A percentile compares a stretch with the other conserved stretches of the same genome.
Conservation (phyloP, 2,797 vertebrate genomes). For the Bovichtus variegatus region DNA sequence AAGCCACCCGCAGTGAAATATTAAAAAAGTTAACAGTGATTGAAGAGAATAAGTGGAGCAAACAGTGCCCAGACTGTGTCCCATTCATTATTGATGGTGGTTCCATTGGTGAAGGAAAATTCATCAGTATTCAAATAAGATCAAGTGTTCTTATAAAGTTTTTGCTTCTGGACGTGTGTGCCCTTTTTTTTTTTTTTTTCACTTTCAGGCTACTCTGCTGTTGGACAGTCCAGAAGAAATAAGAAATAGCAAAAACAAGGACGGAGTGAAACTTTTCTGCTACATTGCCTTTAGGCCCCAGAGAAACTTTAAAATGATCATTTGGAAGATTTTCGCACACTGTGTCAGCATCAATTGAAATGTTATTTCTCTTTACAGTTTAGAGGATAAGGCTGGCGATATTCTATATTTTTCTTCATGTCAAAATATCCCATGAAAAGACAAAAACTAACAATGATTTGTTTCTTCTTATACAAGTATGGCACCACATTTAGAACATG, state of each 20-base stretch:
- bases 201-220: background rate
- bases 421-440: conserved; percentile 6
- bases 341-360: conserved; percentile 21
- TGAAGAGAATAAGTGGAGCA: conserved; percentile 50
- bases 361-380: conserved; percentile 9
- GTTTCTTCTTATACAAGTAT: background rate
- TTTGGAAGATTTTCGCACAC: conserved; percentile 29
- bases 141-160: conserved; percentile 7
- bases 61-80: conserved; percentile 39
- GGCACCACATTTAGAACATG: too few species aligned
- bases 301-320: conserved; percentile 38
- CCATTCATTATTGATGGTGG: conserved; percentile 63
- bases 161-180: conserved; percentile 26
- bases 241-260: conserved; percentile 22
- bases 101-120: conserved; percentile 21
- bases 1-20: conserved; percentile 52
- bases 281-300: conserved; percentile 20
- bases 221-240: conserved; percentile 23
- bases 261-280: conserved; percentile 35
- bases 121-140: conserved; percentile 49
- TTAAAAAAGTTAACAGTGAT: conserved; percentile 53
- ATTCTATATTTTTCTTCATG: background rate
- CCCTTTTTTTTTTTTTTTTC: background rate
- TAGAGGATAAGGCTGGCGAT: background rate
- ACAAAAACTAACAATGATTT: background rate